Base-by-base conservation (phyloP, 2,113 vertebrate species). In the Polyodon spathula region DNA sequence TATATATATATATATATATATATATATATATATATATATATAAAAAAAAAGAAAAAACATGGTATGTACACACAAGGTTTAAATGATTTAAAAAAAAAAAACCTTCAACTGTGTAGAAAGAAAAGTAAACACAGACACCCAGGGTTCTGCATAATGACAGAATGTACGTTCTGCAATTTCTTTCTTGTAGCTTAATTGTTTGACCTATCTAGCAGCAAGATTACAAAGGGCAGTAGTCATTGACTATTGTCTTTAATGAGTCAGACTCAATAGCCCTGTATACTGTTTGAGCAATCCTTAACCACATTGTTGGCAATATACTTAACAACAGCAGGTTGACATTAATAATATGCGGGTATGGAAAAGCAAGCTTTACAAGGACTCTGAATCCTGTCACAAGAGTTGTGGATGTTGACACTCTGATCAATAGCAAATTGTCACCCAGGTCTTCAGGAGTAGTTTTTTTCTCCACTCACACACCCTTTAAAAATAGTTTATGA, bases 401-500 rank as follows among this genome's bases (percentile, higher is more conserved):
- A 27, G 27, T 5, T 16, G n/a, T 14, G 53, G 10, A 85, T 84
- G 81, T 79, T 71, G 68, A 78, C 77, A 75, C 76, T 74, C 86
- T 86, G 84, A 87, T 89, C 84, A 87, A 90, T 89, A 86, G 56
- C 79, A 72, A 81, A 89, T 86, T 87, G 86, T 86, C 85, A 83
- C 76, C 77, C 73, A 77, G 73, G 82, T 76, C 73, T 84, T 74
- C 71, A 53, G 38, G 14, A 73, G 80, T 75, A 71, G 76, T 9
- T 78, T 78, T 80, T 80, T 76, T 77, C 73, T 76, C 58, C 76
- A 73, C 58, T 52, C 38, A 17, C 43, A 54, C 76, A 68, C 63
- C 74, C 83, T 81, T 87, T 76, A 66, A 80, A 78, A 86, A 76
- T 87, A 81, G 85, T 92, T 91, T 91, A 92, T 87, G 87, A 89